These are phyloP conservation scores for Scrobipalpa atriplicella DNA, from an alignment of 2,888 invertebrate species.

Conservation along the genomic window DNA sequence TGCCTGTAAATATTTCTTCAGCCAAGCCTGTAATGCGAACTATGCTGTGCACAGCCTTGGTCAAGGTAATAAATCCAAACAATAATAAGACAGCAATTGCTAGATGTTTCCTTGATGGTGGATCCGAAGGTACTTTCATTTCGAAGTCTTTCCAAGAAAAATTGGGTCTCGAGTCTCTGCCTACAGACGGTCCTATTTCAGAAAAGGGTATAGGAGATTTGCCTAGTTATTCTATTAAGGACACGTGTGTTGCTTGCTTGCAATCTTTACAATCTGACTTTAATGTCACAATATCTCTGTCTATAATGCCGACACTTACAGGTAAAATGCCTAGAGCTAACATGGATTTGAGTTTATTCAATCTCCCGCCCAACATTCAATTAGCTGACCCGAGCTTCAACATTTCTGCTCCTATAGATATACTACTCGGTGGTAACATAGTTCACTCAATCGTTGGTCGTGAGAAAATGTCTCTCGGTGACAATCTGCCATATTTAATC, in stretches of 20 bases:
- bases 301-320: not conserved
- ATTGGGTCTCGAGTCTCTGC: not conserved
- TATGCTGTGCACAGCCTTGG: not conserved
- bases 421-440: not conserved
- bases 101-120: not conserved
- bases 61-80: not conserved
- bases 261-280: not conserved
- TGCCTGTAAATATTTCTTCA: not conserved
- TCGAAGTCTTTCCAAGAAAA: not conserved
- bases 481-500: not conserved
- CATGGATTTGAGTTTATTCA: not conserved
- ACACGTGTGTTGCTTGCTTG: not conserved
- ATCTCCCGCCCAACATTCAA: not conserved
- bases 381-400: not conserved
- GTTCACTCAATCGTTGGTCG: not conserved
- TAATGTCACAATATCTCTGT: not conserved
- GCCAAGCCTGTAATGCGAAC: not conserved
- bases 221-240: not conserved
- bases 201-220: not conserved
- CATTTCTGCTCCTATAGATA: not conserved
- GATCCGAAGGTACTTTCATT: slow-evolving; percentile 7
- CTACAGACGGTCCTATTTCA: not conserved
- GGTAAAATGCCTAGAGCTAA: not conserved
- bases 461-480: not conserved
- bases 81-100: not conserved